Evolutionary conservation across 2,113 vertebrate species (phyloP).

Genomic region (Genyomyrus donnyi): DNA sequence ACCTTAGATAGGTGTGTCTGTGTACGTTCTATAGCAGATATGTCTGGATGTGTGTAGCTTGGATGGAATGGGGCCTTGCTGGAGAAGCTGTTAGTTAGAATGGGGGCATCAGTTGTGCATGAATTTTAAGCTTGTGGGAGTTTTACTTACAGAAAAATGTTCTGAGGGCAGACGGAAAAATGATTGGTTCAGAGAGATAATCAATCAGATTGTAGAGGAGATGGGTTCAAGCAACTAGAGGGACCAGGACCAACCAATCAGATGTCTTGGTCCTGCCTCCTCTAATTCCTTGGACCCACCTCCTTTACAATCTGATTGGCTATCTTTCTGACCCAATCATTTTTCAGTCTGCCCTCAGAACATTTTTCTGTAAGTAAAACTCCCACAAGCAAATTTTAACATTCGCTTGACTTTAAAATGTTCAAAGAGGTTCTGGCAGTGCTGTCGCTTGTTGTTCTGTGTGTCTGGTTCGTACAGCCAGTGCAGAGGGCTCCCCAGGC

Average conservation of each 20-base stretch:
- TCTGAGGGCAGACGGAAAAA: no score
- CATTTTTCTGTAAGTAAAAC: no score
- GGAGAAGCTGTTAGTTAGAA: not conserved
- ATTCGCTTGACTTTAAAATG: not conserved
- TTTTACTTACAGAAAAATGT: no score
- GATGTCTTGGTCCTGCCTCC: no score
- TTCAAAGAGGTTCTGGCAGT: not conserved
- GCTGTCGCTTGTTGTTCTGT: not conserved
- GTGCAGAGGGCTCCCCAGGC: not conserved
- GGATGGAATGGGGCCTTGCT: not conserved
- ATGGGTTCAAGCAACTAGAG: no score
- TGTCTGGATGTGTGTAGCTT: not conserved
- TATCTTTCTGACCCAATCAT: no score
- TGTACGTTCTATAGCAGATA: not conserved
- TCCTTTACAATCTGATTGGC: no score
- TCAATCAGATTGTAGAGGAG: no score
- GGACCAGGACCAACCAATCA: no score
- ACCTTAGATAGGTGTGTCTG: not conserved
- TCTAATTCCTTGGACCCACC: no score
- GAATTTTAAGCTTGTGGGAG: not conserved
- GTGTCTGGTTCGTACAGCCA: slow-evolving; percentile 13
- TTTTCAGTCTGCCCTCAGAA: no score
- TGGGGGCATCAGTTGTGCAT: not conserved
- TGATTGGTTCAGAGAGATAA: no score
- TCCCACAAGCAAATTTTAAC: not conserved